Base-by-base conservation (phyloP, 2,113 vertebrate genomes). In the Apteryx owenii region DNA sequence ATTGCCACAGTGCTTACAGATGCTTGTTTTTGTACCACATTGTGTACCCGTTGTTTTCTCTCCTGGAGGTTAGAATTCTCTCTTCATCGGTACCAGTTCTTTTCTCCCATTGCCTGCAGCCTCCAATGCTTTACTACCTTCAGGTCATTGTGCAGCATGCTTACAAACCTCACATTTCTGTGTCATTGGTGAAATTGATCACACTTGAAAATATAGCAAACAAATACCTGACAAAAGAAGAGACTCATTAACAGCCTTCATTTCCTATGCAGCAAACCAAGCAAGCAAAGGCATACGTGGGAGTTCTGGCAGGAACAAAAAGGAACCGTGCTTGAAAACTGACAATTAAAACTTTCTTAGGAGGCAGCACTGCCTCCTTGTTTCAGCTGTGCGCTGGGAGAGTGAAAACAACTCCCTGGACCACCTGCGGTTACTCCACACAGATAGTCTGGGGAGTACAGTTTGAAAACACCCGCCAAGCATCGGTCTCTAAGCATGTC, bases 311-410 rank as follows among this genome's bases (percentile, higher is more conserved):
- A 96, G 82, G 83, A 95, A 92, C 89, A 97, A 85, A 96, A 96
- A 97, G 90, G 77, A 95, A 81, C 65, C 77, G 48, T 65, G 89
- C 80, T 93, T 94, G 93, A 95, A 96, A 93, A 95, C 70, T 97
- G 94, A 96, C 95, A 97, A 96, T 95, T 97, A 95, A 97, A 97
- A 97, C 94, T 96, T 97, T 94, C 88, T 80, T 71, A 86, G 62
- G 77, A 95, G 85, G 62, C 80, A 81, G 72, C 85, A 90, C 85
- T 3, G 12, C 91, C 87, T 97, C 61, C 91, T 92, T 96, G 85
- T 96, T 93, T 96, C 72, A 89, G 61, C 75, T 91, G 84, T 85
- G 93, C 76, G 56, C 79, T 56, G 71, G 75, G 87, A 89, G 93
- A 90, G 46, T 46, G 82, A 89, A 95, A 96, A 95, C 89, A 88